Conservation (phyloP, 2,888 invertebrate genomes). For the Chironomus tentans region DNA sequence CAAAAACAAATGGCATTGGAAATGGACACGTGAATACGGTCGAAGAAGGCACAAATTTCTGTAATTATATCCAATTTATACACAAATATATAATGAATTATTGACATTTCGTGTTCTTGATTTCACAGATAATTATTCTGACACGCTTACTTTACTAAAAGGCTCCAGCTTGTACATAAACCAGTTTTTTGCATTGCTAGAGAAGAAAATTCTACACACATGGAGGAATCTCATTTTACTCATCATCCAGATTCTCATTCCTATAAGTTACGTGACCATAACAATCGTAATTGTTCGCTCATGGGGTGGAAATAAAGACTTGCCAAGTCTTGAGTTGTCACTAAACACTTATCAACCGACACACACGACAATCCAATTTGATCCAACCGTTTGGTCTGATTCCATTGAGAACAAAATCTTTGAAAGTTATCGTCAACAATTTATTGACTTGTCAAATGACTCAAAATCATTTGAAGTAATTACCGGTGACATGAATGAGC, state of each 20-base stretch:
- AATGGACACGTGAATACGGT: neutral
- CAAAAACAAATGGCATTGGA: neutral
- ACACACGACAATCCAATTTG: constrained; percentile 35
- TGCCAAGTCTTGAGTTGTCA: constrained; percentile 49
- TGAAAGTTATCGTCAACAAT: constrained; percentile 7
- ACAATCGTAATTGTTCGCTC: constrained; percentile 53
- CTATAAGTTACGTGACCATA: constrained; percentile 49
- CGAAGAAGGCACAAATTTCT: neutral
- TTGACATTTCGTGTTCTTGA: too few relatives aligned
- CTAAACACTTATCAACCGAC: constrained; percentile 43
- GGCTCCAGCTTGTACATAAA: constrained; percentile 41
- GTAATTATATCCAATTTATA: neutral
- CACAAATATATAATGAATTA: neutral
- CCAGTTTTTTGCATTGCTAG: constrained; percentile 51
- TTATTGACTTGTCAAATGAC: neutral
- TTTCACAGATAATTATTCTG: neutral
- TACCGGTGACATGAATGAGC: constrained; percentile 2
- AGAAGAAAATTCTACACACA: constrained; percentile 51
- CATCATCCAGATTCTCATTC: constrained; percentile 53
- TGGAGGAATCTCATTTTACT: constrained; percentile 54
- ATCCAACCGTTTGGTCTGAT: neutral
- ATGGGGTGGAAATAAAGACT: constrained; percentile 39
- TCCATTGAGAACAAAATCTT: neutral
- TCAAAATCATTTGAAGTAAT: neutral
- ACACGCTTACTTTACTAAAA: constrained; percentile 9